Percentiles rank a stretch among this genome's conserved stretches.
phyloP scores from a whole-genome alignment of 2,797 vertebrate genomes.

The Hybognathus amarus region DNA sequence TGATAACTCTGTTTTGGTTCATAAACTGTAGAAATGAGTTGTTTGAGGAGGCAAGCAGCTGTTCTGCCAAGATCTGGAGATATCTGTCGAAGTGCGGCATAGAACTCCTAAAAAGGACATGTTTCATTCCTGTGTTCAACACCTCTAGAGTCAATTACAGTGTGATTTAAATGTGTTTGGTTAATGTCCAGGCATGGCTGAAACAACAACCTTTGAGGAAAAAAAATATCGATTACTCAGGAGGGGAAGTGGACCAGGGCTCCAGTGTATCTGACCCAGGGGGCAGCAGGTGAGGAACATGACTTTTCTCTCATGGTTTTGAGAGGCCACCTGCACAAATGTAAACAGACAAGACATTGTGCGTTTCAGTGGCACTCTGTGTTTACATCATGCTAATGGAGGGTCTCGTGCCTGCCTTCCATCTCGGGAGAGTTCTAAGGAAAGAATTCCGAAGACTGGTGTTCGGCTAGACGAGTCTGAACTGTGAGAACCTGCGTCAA shows the following conservation, averaged over 20 bases:
- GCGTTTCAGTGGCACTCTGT: slow-evolving; percentile 36
- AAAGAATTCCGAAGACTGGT: slow-evolving; percentile 52
- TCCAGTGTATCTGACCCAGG: background rate
- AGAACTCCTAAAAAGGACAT: slow-evolving; percentile 72
- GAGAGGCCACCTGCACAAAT: slow-evolving; percentile 44
- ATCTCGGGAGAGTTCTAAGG: slow-evolving; percentile 46
- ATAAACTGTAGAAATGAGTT: slow-evolving; percentile 49
- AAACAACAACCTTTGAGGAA: slow-evolving; percentile 43
- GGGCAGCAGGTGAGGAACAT: background rate
- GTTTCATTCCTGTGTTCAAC: slow-evolving; percentile 45
- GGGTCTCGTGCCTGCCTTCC: slow-evolving; percentile 10
- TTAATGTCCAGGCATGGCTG: slow-evolving; percentile 47
- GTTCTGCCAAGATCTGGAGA: slow-evolving; percentile 55
- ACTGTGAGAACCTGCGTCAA: slow-evolving; percentile 57
- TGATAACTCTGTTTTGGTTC: slow-evolving; percentile 19
- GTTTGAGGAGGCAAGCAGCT: slow-evolving; percentile 57
- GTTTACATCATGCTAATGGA: slow-evolving; percentile 45
- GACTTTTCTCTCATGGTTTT: slow-evolving; percentile 48
- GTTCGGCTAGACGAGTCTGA: slow-evolving; percentile 43
- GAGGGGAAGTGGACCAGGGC: background rate
- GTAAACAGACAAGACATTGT: slow-evolving; percentile 31
- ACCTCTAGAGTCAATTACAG: slow-evolving; percentile 39
- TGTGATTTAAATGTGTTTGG: slow-evolving; percentile 48
- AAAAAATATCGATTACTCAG: background rate
- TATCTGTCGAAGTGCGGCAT: slow-evolving; percentile 46